Evolutionary conservation across 2,888 invertebrate genomes (phyloP), one percentile per base, ranked within the genome.

Genomic region (Chalcosyrphus nemorum): DNA sequence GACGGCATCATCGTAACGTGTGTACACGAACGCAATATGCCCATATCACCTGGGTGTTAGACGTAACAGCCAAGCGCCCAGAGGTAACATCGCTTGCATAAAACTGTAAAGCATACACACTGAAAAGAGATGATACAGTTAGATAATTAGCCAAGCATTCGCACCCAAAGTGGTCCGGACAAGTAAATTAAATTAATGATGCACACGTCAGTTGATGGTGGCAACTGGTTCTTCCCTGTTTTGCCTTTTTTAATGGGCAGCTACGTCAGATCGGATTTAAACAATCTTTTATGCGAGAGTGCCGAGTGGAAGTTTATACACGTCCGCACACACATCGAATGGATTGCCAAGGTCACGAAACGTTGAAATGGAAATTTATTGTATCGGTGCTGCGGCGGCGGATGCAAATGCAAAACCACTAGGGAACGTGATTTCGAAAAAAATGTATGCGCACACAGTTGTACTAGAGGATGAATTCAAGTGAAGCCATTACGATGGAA

Each of bases 181-280:
- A 76, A 57, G 50, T 81, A 70, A 81, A 81, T 70, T 70, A 70
- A 75, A 70, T 76, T 76, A 65, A 76, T 63, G 76, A 76, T 70
- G 80, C 56, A 65, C 38, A 72, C 57, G 65, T 6, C 21, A n/a
- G 24, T 15, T 13, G 57, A 17, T 38, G 21, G 35, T 9, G 35
- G 21, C 38, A 13, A 41, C 17, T 15, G 4, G 1, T 7, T 15
- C 11, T 38, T 21, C 41, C 13, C 19, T 38, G 38, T 5, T 41
- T 41, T 15, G 19, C 61, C n/a, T n/a, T n/a, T 61, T 61, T 61
- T 17, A 45, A 29, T 17, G 24, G 27, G 32, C 21, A 15, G 21
- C 50, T 65, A 6, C 35, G 9, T n/a, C n/a, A 5, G 9, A 21
- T 3, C 5, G 35, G 21, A 65, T 24, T 61, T 17, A 61, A 43